Base-by-base conservation (phyloP, 2,888 invertebrate genomes). In the Andrena camellia region DNA sequence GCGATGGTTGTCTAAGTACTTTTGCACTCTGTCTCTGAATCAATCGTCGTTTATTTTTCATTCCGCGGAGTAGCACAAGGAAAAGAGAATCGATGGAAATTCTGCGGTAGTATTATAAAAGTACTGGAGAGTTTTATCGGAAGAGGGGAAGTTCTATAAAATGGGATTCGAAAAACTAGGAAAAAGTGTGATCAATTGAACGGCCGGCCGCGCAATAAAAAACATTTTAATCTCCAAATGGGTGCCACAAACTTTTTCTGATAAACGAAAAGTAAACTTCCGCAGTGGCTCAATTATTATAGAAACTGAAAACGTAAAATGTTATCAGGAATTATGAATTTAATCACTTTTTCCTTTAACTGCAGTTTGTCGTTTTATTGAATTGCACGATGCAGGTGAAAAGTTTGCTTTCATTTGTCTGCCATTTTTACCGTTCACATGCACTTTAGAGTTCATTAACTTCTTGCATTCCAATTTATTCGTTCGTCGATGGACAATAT, bases 211-310 rank as follows among this genome's bases (percentile, higher is more conserved):
- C 20, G 26, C 31, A 50, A 60, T 62, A 23, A 62, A 62, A 71
- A 60, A 50, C 31, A 62, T 62, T 71, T 60, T 62, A 48, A 71
- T 71, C 50, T 31, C n/a, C 10, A 68, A 68, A 68, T 68, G 60
- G 60, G 8, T 13, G 10, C 29, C 35, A 29, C 26, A 48, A 60
- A 60, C 60, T 70, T 59, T 70, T 70, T 31, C 59, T 48, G 48
- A 48, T 42, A 60, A 70, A 35, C 33, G 57, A 70, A 59, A 52
- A 59, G n/a, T 60, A 20, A 42, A 70, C 31, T 70, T 60, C 23
- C 48, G 29, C 6, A n/a, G 29, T 67, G 33, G 20, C 33, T 54
- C 67, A 23, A 68, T 57, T 54, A 23, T 68, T 68, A 35, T 57
- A 57, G 35, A 23, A 42, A 35, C 23, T 23, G 23, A 35, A 35